Evolutionary conservation across 2,113 vertebrate genomes (phyloP), one percentile per base, ranked within the genome.

Genomic region (Amazona vittata): DNA sequence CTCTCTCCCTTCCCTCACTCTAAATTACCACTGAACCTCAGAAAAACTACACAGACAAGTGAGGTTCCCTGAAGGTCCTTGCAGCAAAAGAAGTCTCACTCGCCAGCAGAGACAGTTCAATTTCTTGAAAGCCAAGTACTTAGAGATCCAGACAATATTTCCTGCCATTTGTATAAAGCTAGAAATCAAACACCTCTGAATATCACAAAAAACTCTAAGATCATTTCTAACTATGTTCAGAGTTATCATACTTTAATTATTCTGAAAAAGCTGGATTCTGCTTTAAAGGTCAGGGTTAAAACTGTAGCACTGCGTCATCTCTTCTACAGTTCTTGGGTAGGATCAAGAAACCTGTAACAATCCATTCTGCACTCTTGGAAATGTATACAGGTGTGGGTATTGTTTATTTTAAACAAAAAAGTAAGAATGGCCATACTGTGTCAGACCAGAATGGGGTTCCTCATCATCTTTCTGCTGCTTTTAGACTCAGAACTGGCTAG

Each of bases 311-410:
- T 1, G 10, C 46, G 21, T 53, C 37, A 6, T 8, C 57, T 52
- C 37, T 52, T 47, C 29, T 6, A 5, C 1, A 11, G 11, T 29
- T 10, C 26, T 47, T 33, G 35, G 17, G 35, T 2, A 13, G 1
- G 28, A 39, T 2, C 0, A 2, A 71, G 50, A 93, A 78, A 46
- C 12, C 12, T 9, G 28, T 13, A 14, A 37, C 16, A 57, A 43
- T 24, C 59, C n/a, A 9, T 25, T 26, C 44, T 22, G 24, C 24
- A 21, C 37, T 12, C 37, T 4, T 22, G 10, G 39, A 43, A 28
- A 35, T 11, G 5, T 16, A 22, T 6, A 65, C 41, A 22, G 50
- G 19, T 39, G 26, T 13, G 44, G 7, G 2, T 6, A 55, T 41
- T 57, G 5, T 46, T 74, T 52, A 20, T 86, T 80, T 79, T 41